These are phyloP conservation scores for Anomalospiza imberbis DNA, from an alignment of 2,797 vertebrate species.

Conservation along the genomic window DNA sequence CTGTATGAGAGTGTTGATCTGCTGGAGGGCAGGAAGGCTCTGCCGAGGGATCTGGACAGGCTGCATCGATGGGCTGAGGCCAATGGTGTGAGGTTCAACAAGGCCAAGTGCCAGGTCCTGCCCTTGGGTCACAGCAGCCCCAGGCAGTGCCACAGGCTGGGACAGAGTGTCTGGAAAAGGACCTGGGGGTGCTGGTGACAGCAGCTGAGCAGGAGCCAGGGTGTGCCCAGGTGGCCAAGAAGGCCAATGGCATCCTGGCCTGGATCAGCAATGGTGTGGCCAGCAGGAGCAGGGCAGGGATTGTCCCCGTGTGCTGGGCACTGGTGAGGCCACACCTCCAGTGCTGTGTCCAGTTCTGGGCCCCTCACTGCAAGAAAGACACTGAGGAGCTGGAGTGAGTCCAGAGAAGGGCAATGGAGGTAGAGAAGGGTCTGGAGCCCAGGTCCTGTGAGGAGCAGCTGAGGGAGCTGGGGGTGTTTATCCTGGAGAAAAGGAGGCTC, in stretches of 20 bases:
- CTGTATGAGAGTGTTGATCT: not conserved
- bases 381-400: not conserved
- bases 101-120: fast-evolving
- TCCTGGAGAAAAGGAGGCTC: not conserved
- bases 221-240: not conserved
- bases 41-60: not conserved
- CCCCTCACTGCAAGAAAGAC: not conserved
- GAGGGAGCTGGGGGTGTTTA: not conserved
- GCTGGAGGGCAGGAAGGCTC: not conserved
- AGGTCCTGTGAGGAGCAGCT: not conserved
- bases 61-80: fast-evolving
- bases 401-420: not conserved
- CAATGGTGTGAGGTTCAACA: fast-evolving
- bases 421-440: not conserved
- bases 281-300: not conserved
- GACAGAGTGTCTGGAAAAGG: not conserved
- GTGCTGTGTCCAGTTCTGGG: not conserved
- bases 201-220: not conserved
- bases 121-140: not conserved
- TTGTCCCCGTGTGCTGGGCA: not conserved
- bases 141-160: not conserved
- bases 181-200: not conserved
- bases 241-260: not conserved
- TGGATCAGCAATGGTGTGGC: not conserved
- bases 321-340: not conserved